phyloP scores from a whole-genome alignment of 1,140 invertebrate species.

The Diachasmimorpha longicaudata region DNA sequence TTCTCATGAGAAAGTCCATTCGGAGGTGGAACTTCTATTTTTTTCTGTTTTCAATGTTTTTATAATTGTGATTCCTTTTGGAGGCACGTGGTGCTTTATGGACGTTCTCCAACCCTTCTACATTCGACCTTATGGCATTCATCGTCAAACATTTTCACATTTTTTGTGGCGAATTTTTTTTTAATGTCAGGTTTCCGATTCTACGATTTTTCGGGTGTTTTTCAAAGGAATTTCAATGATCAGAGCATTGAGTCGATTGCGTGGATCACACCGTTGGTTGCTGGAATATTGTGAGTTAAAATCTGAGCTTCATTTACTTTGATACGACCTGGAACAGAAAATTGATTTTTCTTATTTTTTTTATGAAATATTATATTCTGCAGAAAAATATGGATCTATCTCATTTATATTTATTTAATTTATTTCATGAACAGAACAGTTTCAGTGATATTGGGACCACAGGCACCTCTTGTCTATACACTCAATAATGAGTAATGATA shows the following conservation, averaged over 20 bases:
- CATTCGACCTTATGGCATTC: not conserved
- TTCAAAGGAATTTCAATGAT: not conserved
- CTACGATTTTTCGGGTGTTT: not conserved
- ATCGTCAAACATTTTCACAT: not conserved
- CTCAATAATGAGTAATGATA: too few species aligned
- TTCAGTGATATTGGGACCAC: too few species aligned
- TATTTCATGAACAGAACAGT: too few species aligned
- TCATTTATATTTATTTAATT: too few species aligned
- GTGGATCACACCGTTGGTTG: conserved; percentile 89
- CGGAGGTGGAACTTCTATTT: not conserved
- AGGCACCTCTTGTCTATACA: too few species aligned
- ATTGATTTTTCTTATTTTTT: not conserved
- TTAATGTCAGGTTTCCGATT: not conserved
- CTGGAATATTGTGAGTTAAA: conserved; percentile 80
- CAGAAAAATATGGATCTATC: too few species aligned
- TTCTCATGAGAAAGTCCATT: not conserved
- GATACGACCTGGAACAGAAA: conserved; percentile 72
- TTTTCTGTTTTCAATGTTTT: not conserved
- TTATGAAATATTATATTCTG: not conserved
- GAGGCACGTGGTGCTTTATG: not conserved
- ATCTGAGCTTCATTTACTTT: conserved; percentile 81
- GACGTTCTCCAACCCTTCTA: not conserved
- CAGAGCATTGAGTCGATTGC: conserved; percentile 78
- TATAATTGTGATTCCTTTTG: not conserved
- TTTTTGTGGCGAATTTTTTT: not conserved